Base-by-base conservation (phyloP, 2,888 invertebrate genomes). In the Mimas tiliae region DNA sequence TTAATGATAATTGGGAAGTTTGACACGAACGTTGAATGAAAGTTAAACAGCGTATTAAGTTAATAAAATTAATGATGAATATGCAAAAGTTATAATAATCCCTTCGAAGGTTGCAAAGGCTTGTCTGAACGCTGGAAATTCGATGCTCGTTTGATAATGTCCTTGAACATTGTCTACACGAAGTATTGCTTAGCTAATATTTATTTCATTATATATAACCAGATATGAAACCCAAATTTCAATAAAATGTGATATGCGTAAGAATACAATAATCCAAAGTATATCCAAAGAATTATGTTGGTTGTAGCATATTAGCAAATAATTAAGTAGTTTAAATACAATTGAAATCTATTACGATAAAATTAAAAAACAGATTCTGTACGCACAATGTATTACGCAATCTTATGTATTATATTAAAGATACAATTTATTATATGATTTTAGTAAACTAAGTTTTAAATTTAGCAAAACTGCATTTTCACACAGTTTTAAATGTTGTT, bases 1-100 rank as follows among this genome's bases (percentile, higher is more conserved):
- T 63, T 58, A 48, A 66, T 52, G 47, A 58, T 67, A 58, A 69
- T 65, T 65, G 58, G 64, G 69, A 69, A 69, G 69, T 68, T 63
- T 66, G 66, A 70, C 67, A 62, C 63, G 69, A 72, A 70, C 70
- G 69, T 48, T 67, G 62, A 69, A 68, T 70, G 67, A 70, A 70
- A 70, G 70, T 72, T 70, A 73, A 70, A 70, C 62, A 67, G 45
- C 48, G 63, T 50, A 64, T 55, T 70, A 66, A 62, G 67, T 68
- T 77, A 73, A 73, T 42, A 42, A 58, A 58, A 42, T 77, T 70
- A 72, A n/a, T 75, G 70, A 67, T 74, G 74, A 79, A 76, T 82
- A 80, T 80, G 77, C 74, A 73, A 77, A 77, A 67, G 68, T 52
- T 72, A 70, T 76, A 65, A 77, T 82, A 82, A 86, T 83, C 81